phyloP scores from a whole-genome alignment of 2,113 vertebrate species.

The Perca flavescens region DNA sequence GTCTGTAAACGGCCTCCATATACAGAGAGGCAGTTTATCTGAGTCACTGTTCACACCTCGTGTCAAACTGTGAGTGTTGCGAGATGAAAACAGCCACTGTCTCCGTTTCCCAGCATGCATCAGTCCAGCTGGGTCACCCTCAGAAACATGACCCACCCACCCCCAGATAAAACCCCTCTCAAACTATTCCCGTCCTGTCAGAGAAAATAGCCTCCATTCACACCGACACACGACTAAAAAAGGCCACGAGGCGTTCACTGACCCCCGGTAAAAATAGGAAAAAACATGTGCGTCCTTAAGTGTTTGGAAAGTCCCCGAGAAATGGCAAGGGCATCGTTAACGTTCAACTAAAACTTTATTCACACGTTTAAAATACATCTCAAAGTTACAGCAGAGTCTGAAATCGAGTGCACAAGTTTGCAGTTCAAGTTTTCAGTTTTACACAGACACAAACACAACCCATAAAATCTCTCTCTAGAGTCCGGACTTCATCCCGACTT shows the following conservation, averaged over 20 bases:
- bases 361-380: constrained; percentile 8
- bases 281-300: not conserved
- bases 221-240: constrained; percentile 43
- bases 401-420: not conserved
- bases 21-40: too few relatives aligned
- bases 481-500: not conserved
- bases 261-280: constrained; percentile 40
- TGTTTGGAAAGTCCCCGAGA: constrained; percentile 5
- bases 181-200: constrained; percentile 44
- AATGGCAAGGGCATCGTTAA: not conserved
- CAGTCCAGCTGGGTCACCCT: constrained; percentile 55
- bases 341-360: constrained; percentile 31
- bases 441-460: not conserved
- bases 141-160: constrained; percentile 50
- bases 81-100: not conserved
- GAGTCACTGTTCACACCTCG: too few relatives aligned
- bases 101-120: constrained; percentile 42
- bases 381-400: constrained; percentile 6
- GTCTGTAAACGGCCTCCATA: too few relatives aligned
- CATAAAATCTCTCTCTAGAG: not conserved
- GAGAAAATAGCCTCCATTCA: constrained; percentile 61
- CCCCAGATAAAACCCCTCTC: constrained; percentile 15
- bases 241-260: constrained; percentile 50
- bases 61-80: too few relatives aligned
- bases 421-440: constrained; percentile 30